phyloP scores from a whole-genome alignment of 1,140 invertebrate species.

The Heliconius hewitsoni region DNA sequence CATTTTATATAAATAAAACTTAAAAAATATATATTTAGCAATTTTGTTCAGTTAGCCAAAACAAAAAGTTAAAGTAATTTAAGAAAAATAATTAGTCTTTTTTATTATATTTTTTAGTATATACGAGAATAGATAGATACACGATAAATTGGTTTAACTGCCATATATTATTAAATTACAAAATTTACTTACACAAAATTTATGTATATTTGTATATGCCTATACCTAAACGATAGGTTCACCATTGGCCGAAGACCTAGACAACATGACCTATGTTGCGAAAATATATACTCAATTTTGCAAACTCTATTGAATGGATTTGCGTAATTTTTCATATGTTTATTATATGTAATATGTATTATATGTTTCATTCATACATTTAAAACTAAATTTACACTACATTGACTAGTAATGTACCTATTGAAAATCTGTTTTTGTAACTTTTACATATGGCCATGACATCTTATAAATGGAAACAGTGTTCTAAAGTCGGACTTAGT shows the following conservation, averaged over 20 bases:
- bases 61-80: too few relatives aligned
- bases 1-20: too few relatives aligned
- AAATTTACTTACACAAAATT: too few relatives aligned
- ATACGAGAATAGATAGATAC: too few relatives aligned
- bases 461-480: slow-evolving; percentile 9
- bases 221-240: too few relatives aligned
- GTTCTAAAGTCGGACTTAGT: not conserved
- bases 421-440: slow-evolving; percentile 1
- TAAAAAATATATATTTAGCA: too few relatives aligned
- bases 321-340: not conserved
- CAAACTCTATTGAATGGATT: not conserved
- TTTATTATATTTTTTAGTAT: too few relatives aligned
- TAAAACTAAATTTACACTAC: not conserved
- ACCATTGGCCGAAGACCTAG: not conserved
- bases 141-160: too few relatives aligned
- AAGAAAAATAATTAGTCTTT: too few relatives aligned
- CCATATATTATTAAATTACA: too few relatives aligned
- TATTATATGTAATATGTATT: not conserved
- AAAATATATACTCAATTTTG: not conserved
- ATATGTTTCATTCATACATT: not conserved
- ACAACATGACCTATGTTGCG: slow-evolving; percentile 2
- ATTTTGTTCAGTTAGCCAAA: too few relatives aligned
- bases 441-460: slow-evolving; percentile 27
- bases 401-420: not conserved
- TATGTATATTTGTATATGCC: too few relatives aligned